A percentile compares a stretch with the other conserved stretches of the same genome.
Evolutionary conservation across 2,888 invertebrate species (phyloP).

Genomic region (Synanthedon formicaeformis): DNA sequence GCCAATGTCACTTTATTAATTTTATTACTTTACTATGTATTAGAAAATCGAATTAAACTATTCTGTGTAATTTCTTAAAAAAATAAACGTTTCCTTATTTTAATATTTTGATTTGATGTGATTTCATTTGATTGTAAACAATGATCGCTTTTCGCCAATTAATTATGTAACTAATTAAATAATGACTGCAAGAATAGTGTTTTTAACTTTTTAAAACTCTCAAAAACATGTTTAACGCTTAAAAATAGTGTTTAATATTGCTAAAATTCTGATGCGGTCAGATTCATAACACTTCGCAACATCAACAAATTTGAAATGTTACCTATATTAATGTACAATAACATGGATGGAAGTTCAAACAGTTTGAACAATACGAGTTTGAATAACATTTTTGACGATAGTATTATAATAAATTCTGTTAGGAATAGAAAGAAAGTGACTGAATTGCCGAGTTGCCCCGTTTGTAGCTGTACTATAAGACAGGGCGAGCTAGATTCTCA

Average conservation of each 20-base stretch:
- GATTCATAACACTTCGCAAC: background rate
- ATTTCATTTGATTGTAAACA: no score
- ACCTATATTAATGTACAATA: constrained; percentile 55
- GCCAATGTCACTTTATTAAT: no score
- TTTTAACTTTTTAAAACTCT: background rate
- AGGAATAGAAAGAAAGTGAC: constrained; percentile 72
- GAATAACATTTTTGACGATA: constrained; percentile 45
- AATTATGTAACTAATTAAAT: no score
- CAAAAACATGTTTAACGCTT: background rate
- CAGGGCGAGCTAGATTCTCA: constrained; percentile 87
- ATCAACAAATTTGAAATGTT: constrained; percentile 41
- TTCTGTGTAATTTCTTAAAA: no score
- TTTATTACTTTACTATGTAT: no score
- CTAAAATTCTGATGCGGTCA: background rate
- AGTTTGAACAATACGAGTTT: constrained; percentile 33
- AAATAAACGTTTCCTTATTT: no score
- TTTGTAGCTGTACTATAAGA: constrained; percentile 87
- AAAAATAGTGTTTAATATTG: background rate
- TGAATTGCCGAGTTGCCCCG: constrained; percentile 86
- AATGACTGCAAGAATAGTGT: background rate
- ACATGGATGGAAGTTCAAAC: constrained; percentile 57
- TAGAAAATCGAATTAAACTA: no score
- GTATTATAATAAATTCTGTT: constrained; percentile 55
- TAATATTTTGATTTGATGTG: no score
- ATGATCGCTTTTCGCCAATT: no score